These are phyloP conservation scores for Prionailurus viverrinus DNA, from an alignment of 2,113 vertebrate species.

Conservation along the genomic window DNA sequence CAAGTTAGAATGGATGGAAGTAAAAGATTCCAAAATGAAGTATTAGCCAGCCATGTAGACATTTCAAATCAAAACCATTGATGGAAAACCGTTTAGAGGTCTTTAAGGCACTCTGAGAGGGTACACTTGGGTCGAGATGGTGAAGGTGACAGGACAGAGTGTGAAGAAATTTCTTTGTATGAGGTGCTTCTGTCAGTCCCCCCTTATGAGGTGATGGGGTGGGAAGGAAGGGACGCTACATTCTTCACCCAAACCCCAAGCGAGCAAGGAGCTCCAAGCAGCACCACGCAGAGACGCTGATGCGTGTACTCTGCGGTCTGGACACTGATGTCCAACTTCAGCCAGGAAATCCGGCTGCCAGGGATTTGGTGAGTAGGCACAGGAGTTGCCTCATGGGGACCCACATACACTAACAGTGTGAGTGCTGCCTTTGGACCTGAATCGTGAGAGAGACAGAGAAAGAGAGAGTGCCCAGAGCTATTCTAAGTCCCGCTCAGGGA, in stretches of 20 bases:
- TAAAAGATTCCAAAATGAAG: neutral
- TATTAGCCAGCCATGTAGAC: neutral
- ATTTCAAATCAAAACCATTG: neutral
- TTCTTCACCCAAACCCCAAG: neutral
- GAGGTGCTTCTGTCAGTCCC: neutral
- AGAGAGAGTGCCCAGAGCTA: neutral
- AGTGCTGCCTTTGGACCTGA: neutral
- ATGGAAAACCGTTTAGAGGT: neutral
- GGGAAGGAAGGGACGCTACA: neutral
- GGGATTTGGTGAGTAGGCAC: neutral
- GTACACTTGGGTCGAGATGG: neutral
- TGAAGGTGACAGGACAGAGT: too few species aligned
- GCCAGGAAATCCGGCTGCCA: neutral
- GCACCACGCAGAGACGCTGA: too few species aligned
- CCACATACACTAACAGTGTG: accelerated
- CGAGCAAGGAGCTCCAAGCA: neutral
- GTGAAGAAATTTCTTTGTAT: neutral
- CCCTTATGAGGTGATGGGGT: neutral
- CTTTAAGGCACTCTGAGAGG: neutral
- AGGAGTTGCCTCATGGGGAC: neutral
- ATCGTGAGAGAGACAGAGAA: neutral
- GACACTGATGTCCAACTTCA: neutral
- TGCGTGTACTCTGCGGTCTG: neutral
- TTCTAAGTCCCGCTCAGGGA: neutral
- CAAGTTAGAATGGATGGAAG: neutral